Evolutionary conservation across 2,113 vertebrate genomes (phyloP).

Genomic region (Grallaria varia): DNA sequence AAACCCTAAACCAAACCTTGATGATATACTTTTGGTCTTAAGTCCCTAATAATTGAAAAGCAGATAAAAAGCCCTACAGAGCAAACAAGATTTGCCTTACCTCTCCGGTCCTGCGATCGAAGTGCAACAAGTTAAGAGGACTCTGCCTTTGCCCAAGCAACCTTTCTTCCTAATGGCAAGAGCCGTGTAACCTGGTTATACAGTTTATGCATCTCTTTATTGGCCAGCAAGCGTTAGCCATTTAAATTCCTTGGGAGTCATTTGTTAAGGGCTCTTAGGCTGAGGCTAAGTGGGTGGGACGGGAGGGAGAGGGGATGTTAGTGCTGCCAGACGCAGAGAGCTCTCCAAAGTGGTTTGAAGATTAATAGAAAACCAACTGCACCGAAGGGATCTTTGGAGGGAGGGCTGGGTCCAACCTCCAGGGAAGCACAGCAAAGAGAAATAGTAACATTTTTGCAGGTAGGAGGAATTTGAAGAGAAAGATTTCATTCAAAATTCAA

Average conservation of each 20-base stretch:
- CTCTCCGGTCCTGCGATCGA: conserved; percentile 56
- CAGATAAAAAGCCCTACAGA: conserved; percentile 3
- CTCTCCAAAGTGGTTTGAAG: conserved; percentile 45
- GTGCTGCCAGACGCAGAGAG: conserved; percentile 32
- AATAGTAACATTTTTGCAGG: background rate
- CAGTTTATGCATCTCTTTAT: conserved; percentile 64
- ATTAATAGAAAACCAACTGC: conserved; percentile 50
- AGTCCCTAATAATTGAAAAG: conserved; percentile 15
- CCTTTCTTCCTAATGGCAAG: conserved; percentile 67
- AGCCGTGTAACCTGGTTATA: conserved; percentile 46
- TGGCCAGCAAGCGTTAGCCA: conserved; percentile 72
- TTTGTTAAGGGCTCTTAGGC: conserved; percentile 77
- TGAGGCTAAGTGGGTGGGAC: conserved; percentile 69
- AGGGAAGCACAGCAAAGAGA: background rate
- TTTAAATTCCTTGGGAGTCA: conserved; percentile 79
- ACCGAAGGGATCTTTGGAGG: conserved; percentile 17
- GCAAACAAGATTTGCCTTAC: conserved; percentile 72
- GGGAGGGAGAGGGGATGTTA: conserved; percentile 50
- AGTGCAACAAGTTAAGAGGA: conserved; percentile 53
- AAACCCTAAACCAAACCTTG: background rate
- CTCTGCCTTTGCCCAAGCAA: conserved; percentile 58
- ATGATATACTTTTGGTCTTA: background rate
- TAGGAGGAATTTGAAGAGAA: background rate
- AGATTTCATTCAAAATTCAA: conserved; percentile 39
- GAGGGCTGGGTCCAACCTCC: background rate